These are phyloP conservation scores for Trinectes maculatus DNA, from an alignment of 2,113 vertebrate genomes.

Conservation along the genomic window DNA sequence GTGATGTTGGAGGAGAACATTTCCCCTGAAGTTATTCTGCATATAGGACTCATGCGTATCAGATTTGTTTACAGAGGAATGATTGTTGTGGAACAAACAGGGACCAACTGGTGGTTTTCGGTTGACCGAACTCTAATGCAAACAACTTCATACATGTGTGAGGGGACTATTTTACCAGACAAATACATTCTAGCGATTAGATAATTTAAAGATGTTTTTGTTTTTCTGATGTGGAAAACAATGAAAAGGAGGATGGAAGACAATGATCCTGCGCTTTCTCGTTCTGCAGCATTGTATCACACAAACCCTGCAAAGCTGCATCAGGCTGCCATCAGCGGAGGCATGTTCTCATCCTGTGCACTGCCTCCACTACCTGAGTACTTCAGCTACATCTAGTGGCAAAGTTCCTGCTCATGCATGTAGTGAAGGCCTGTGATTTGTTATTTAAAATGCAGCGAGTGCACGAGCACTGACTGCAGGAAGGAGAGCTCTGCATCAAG, in stretches of 20 bases:
- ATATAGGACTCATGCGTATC: conserved; percentile 20
- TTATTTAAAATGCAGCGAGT: conserved; percentile 4
- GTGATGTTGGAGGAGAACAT: conserved; percentile 16
- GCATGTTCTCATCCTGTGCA: conserved; percentile 1
- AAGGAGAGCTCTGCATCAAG: not conserved
- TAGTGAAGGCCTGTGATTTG: conserved; percentile 15
- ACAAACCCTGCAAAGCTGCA: conserved; percentile 25
- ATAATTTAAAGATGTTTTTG: not conserved
- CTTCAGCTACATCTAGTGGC: conserved; percentile 85
- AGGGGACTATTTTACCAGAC: not conserved
- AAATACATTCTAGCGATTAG: not conserved
- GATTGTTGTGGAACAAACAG: not conserved
- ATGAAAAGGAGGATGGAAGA: not conserved
- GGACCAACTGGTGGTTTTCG: not conserved
- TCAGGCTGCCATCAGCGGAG: conserved; percentile 12
- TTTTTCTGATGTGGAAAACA: not conserved
- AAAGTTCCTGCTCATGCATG: conserved; percentile 46
- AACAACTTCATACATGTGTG: not conserved
- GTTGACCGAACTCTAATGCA: not conserved
- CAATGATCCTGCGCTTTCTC: conserved; percentile 4
- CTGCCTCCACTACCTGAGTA: conserved; percentile 68
- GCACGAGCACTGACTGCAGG: not conserved
- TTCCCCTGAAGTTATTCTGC: conserved; percentile 10
- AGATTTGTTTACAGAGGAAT: not conserved
- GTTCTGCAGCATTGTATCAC: conserved; percentile 1